These are phyloP conservation scores for Iguana delicatissima DNA, from an alignment of 2,797 vertebrate genomes.

Conservation along the genomic window DNA sequence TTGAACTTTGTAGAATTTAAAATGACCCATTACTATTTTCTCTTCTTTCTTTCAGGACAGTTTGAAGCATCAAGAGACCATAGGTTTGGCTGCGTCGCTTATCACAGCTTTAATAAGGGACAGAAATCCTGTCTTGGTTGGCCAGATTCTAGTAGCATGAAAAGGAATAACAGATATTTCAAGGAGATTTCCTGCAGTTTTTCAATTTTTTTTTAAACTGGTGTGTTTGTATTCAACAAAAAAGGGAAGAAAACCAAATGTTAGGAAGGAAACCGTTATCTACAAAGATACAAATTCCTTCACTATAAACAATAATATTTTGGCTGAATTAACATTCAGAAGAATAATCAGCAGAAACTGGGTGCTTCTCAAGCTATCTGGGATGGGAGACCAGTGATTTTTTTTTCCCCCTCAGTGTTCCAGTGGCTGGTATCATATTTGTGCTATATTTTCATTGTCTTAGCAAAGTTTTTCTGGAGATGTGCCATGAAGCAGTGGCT, in stretches of 20 bases:
- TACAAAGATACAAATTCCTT: not conserved
- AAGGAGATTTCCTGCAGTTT: not conserved
- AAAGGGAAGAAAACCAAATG: not conserved
- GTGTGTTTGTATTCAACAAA: not conserved
- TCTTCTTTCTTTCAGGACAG: slow-evolving; percentile 68
- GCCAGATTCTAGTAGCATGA: slow-evolving; percentile 81
- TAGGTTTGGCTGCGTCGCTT: slow-evolving; percentile 75
- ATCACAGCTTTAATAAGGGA: slow-evolving; percentile 80
- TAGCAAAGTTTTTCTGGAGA: no score
- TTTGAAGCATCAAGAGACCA: slow-evolving; percentile 72
- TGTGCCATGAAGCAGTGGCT: no score
- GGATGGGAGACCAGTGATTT: no score
- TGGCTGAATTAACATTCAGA: not conserved
- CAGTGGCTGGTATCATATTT: no score
- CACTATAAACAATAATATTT: not conserved
- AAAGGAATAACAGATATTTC: not conserved
- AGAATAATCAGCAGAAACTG: not conserved
- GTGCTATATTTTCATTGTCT: no score
- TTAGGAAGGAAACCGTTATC: not conserved
- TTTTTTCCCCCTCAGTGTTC: no score
- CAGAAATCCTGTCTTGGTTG: slow-evolving; percentile 76
- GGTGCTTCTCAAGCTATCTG: no score
- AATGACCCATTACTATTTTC: fast-evolving
- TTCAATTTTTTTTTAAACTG: not conserved
- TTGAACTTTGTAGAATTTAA: not conserved